phyloP scores from a whole-genome alignment of 2,113 vertebrate genomes.

The Hippocampus mohnikei region DNA sequence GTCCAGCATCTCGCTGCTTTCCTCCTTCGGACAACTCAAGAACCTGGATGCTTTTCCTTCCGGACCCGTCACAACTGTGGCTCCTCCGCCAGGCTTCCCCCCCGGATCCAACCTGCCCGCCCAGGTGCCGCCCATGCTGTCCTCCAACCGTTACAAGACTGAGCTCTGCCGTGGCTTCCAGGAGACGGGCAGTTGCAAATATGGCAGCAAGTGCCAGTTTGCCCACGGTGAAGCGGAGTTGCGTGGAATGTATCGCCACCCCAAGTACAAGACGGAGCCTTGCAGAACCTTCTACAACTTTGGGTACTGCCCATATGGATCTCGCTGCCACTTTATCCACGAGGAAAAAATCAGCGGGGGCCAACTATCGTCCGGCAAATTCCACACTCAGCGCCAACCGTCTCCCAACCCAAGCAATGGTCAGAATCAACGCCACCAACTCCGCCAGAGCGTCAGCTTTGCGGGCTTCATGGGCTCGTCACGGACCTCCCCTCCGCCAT shows the following conservation, averaged over 20 bases:
- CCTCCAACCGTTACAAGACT: constrained; percentile 78
- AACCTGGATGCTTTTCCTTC: constrained; percentile 58
- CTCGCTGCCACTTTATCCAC: constrained; percentile 89
- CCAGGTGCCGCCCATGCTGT: constrained; percentile 54
- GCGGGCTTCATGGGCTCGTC: constrained; percentile 71
- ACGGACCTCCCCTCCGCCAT: constrained; percentile 68
- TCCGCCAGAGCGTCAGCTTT: constrained; percentile 84
- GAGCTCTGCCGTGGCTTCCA: constrained; percentile 78
- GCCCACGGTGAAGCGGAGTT: constrained; percentile 82
- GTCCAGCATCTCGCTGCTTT: constrained; percentile 56
- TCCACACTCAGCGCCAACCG: constrained; percentile 40
- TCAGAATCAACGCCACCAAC: constrained; percentile 59
- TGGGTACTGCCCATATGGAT: constrained; percentile 85
- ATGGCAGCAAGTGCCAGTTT: constrained; percentile 82
- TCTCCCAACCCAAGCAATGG: neutral
- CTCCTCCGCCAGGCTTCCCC: constrained; percentile 77
- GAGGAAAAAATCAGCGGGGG: constrained; percentile 62
- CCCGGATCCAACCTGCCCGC: constrained; percentile 52
- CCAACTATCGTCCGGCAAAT: constrained; percentile 44
- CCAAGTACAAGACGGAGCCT: constrained; percentile 89
- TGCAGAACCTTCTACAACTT: constrained; percentile 90
- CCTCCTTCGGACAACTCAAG: constrained; percentile 53
- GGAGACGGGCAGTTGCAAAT: constrained; percentile 77
- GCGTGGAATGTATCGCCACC: constrained; percentile 81
- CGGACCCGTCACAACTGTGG: constrained; percentile 61